Evolutionary conservation across 2,888 invertebrate species (phyloP), one percentile per base, ranked within the genome.

Genomic region (Chrysolina americana): DNA sequence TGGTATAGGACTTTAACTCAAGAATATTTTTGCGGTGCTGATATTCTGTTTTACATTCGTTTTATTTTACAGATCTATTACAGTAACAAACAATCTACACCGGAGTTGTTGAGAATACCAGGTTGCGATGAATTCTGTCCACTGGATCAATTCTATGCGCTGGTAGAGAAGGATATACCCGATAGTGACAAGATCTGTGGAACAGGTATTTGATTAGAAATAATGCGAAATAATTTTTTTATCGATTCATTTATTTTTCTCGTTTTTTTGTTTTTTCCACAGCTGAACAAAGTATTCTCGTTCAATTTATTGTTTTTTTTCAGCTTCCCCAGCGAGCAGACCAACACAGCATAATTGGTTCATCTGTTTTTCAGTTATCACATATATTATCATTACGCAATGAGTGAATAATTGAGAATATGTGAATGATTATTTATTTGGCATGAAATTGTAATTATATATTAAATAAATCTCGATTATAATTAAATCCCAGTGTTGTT

Each of bases 101-200:
- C 84, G 0, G 68, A 78, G 70, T 63, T 80, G 17, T 65, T 83
- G 65, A 78, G 78, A 48, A 41, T 87, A 23, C 82, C 85, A n/a
- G 82, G 81, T 11, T 87, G 87, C 75, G 79, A 81, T 6, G 76
- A 77, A 15, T 81, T 85, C 70, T 87, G 87, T 74, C 82, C 85
- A 5, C 78, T 86, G 48, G 80, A 83, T 10, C 79, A 81, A 47
- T 87, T 87, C 71, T 56, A 84, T 0, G 71, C 78, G 41, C 56
- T 84, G 21, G 80, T 82, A 6, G 70, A 78, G 41, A 71, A 81
- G 36, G 77, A 84, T 71, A 79, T 87, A 36, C 86, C 87, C n/a
- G 66, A 75, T 65, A 83, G 84, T 79, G 85, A 86, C 70, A 82
- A 80, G 6, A 79, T 79, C 15, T 82, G 82, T 66, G 71, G 71